Evolutionary conservation across 2,113 vertebrate species (phyloP).

Genomic region (Orthonyx spaldingii): DNA sequence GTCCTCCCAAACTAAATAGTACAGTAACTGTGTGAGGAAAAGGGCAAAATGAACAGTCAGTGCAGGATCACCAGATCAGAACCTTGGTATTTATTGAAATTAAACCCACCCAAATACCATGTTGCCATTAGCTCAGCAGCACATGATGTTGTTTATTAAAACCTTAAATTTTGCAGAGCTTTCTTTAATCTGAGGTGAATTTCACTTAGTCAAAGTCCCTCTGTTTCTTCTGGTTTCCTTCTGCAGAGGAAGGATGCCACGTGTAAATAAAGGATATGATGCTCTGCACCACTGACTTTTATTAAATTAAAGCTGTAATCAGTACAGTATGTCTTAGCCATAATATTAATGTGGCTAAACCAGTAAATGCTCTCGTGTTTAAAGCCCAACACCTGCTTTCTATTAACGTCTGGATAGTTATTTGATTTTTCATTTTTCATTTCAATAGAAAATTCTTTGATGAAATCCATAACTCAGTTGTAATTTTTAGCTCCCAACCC

Average conservation of each 20-base stretch:
- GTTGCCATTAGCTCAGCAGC: not conserved
- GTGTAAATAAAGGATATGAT: constrained; percentile 16
- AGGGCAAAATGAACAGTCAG: not conserved
- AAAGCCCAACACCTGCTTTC: constrained; percentile 41
- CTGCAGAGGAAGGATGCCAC: not conserved
- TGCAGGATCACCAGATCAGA: not conserved
- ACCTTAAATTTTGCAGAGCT: not conserved
- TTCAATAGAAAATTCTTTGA: constrained; percentile 22
- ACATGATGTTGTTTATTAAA: not conserved
- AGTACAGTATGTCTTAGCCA: constrained; percentile 33
- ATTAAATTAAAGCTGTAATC: constrained; percentile 54
- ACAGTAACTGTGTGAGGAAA: not conserved
- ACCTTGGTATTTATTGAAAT: not conserved
- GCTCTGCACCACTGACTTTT: not conserved
- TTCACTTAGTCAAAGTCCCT: not conserved
- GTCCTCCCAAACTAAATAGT: not conserved
- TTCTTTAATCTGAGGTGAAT: not conserved
- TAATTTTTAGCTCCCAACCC: not conserved
- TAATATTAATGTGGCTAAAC: constrained; percentile 35
- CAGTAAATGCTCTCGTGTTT: constrained; percentile 6
- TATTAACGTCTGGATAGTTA: not conserved
- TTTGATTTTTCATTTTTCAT: constrained; percentile 17
- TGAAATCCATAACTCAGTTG: constrained; percentile 7
- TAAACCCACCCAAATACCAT: fast-evolving
- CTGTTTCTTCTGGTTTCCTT: not conserved